Conservation (phyloP, 2,113 vertebrate genomes). For the Podilymbus podiceps region DNA sequence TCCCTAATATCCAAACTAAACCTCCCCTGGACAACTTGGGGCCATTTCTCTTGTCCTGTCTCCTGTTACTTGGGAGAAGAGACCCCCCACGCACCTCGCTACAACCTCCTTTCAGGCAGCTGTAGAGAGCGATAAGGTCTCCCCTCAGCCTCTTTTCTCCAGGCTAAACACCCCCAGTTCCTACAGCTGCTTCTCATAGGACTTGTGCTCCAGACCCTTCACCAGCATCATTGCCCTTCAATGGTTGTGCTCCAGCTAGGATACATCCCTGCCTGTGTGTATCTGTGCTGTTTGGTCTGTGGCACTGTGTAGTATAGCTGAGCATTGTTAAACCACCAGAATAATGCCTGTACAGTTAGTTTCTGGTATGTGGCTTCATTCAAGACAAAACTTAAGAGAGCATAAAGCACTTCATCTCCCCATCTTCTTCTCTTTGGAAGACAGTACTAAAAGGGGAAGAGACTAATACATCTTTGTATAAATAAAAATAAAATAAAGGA, state of each 20-base stretch:
- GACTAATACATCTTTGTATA: not conserved
- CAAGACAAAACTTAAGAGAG: not conserved
- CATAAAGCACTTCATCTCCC: not conserved
- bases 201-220: no score
- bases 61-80: no score
- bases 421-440: not conserved
- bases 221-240: no score
- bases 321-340: not conserved
- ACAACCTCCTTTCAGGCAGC: no score
- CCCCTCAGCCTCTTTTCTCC: no score
- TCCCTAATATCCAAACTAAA: no score
- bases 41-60: no score
- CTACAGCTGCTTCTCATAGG: no score
- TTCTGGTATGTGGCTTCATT: not conserved
- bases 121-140: no score
- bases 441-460: not conserved
- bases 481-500: not conserved
- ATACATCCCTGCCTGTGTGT: not conserved
- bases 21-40: no score
- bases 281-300: fast-evolving
- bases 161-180: no score
- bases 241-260: not conserved
- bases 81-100: no score
- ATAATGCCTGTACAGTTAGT: not conserved
- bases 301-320: not conserved